Conservation (phyloP, 1,140 invertebrate genomes). For the Elysia chlorotica region DNA sequence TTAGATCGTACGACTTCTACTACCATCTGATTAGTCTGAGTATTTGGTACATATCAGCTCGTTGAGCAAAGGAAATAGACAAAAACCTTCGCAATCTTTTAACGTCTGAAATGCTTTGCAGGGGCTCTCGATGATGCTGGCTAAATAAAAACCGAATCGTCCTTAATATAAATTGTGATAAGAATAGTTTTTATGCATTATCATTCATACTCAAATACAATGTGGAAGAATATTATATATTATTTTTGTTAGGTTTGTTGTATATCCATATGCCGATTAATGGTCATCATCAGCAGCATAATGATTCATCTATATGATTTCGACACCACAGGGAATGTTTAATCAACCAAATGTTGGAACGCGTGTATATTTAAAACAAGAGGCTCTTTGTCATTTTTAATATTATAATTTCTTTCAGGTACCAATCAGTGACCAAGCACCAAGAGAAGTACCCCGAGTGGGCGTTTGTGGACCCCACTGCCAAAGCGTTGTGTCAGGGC, state of each 20-base stretch:
- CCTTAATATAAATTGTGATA: no score
- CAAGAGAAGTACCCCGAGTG: conserved; percentile 15
- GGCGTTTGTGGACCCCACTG: conserved; percentile 2
- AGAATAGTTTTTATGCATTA: no score
- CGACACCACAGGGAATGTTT: background rate
- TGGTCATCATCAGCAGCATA: background rate
- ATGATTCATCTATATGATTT: background rate
- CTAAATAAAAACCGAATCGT: no score
- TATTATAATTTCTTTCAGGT: background rate
- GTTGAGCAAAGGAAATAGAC: no score
- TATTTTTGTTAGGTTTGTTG: background rate
- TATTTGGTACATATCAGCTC: no score
- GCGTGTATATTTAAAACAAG: background rate
- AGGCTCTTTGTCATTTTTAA: background rate
- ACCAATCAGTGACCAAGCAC: conserved; percentile 6
- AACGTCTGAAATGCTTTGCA: no score
- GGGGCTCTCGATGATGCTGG: no score
- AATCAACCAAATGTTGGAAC: background rate
- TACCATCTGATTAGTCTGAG: no score
- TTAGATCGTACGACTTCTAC: no score
- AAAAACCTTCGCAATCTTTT: no score
- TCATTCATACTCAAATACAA: no score
- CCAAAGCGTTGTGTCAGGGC: conserved; percentile 3
- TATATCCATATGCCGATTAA: background rate
- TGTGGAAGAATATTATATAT: background rate